Evolutionary conservation across 2,888 invertebrate genomes (phyloP).

Genomic region (Xestia rhomboidea): DNA sequence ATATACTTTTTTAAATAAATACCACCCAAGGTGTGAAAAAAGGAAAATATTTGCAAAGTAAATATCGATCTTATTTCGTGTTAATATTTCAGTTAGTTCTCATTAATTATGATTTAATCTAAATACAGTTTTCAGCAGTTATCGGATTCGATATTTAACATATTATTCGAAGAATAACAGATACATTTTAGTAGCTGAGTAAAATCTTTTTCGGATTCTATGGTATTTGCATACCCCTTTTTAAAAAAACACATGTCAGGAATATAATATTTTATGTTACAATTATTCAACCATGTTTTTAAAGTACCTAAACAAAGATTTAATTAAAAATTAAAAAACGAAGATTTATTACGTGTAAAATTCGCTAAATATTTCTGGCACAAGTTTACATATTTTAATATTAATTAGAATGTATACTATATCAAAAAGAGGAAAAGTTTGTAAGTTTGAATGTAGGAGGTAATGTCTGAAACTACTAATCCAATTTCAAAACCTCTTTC

Average conservation of each 20-base stretch:
- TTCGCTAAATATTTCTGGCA: background rate
- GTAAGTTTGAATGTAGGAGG: background rate
- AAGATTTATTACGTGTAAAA: background rate
- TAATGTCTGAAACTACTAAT: background rate
- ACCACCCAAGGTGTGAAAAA: background rate
- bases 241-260: background rate
- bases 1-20: too few relatives aligned
- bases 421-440: background rate
- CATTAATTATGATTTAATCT: background rate
- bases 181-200: background rate
- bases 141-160: background rate
- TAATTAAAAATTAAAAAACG: background rate
- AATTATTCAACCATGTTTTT: background rate
- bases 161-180: background rate
- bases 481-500: background rate
- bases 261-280: background rate
- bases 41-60: too few relatives aligned
- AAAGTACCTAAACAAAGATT: background rate
- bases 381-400: background rate
- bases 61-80: background rate
- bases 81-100: background rate
- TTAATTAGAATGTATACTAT: background rate
- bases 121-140: constrained; percentile 1
- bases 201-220: background rate
- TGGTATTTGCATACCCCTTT: background rate